Base-by-base conservation (phyloP, 2,797 vertebrate genomes). In the Melanotaenia pygmaea region DNA sequence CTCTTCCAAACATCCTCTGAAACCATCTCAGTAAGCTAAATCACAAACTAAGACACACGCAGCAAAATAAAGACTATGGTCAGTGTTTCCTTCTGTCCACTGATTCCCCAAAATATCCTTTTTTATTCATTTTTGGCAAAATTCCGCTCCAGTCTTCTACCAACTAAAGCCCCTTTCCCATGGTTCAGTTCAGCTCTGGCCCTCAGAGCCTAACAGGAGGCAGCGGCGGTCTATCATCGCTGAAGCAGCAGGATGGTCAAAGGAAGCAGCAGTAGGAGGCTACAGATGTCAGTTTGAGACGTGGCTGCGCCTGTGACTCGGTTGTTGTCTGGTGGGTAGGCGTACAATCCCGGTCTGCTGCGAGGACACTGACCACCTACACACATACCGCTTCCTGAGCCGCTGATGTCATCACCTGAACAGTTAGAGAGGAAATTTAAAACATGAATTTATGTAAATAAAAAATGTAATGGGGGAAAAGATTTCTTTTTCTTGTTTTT, bases 361-460 rank as follows among this genome's bases (percentile, higher is more conserved):
- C 81, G 86, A 26, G 76, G 3, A 67, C 93, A 94, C 30, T 86
- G 87, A 10, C 84, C 85, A 0, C 90, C 72, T 0, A 64, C 37
- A 24, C 93, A 94, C 90, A 88, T 91, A 3, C 92, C 93, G 1
- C 93, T 94, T 37, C 93, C 93, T n/a, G 93, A 94, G 43, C 93
- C 93, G 20, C 93, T 92, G 76, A 92, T 90, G 68, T 94, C 93
- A 1, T 94, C 93, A 67, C 93, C 93, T 94, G 38, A 47, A 56
- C 45, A 26, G 24, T 14, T 11, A 50, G 4, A 66, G 13, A 2
- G 1, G 64, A 32, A 58, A 72, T 35, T 20, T 28, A 62, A 20
- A 40, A 20, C 3, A 45, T 53, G 4, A 3, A 8, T 70, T 70
- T 32, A 5, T 40, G 1, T 59, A 3, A 28, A 37, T 34, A 34